Evolutionary conservation across 2,888 invertebrate species (phyloP).

Genomic region (Corythucha ciliata): DNA sequence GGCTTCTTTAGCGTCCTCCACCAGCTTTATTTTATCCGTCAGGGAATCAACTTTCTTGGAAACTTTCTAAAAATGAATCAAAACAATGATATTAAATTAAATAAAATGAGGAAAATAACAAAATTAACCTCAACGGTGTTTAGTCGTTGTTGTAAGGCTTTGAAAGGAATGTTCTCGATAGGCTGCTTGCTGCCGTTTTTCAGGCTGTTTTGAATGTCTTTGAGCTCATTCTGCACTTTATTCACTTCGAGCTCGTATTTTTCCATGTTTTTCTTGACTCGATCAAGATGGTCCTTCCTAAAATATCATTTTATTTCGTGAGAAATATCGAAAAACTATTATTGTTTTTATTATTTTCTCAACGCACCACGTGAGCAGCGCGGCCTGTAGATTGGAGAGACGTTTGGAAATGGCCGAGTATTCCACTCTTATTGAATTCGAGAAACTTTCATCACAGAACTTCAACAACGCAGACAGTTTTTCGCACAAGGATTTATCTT

Average conservation of each 20-base stretch:
- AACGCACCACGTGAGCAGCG: constrained; percentile 62
- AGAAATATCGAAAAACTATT: not conserved
- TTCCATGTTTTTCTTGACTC: constrained; percentile 21
- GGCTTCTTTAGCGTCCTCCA: constrained; percentile 68
- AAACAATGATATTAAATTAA: no score
- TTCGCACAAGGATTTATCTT: constrained; percentile 51
- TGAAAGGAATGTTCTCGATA: constrained; percentile 13
- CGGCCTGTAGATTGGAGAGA: constrained; percentile 68
- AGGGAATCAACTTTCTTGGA: constrained; percentile 27
- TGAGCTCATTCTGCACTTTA: constrained; percentile 53
- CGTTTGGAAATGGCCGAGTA: constrained; percentile 66
- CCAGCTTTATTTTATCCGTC: constrained; percentile 48
- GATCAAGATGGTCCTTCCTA: constrained; percentile 27
- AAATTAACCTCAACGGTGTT: constrained; percentile 17
- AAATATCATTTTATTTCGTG: not conserved
- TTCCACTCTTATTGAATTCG: constrained; percentile 71
- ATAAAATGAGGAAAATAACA: no score
- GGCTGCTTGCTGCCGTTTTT: constrained; percentile 5
- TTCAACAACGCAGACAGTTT: constrained; percentile 57
- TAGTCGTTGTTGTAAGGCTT: constrained; percentile 12
- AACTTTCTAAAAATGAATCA: constrained; percentile 28
- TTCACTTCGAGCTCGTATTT: constrained; percentile 55
- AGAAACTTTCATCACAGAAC: constrained; percentile 70
- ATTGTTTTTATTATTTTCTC: not conserved
- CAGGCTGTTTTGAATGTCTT: constrained; percentile 49